phyloP scores from a whole-genome alignment of 2,797 vertebrate genomes.

The Schizothorax lantsangensis region DNA sequence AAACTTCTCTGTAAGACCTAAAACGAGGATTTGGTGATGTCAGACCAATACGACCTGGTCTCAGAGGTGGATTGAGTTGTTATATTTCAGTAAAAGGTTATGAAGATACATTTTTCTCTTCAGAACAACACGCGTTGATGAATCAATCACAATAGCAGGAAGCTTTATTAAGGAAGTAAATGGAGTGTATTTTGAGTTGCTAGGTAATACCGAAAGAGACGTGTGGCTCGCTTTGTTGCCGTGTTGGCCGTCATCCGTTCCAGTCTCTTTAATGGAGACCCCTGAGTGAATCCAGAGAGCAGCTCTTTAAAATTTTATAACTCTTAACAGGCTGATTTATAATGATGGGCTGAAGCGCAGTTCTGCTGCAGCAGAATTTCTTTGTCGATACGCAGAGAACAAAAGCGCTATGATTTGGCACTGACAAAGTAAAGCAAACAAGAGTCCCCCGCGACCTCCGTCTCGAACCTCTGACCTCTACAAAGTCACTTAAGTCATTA shows the following conservation, averaged over 20 bases:
- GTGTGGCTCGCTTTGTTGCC: slow-evolving; percentile 57
- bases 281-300: slow-evolving; percentile 71
- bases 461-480: slow-evolving; percentile 70
- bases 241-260: slow-evolving; percentile 71
- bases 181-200: slow-evolving; percentile 20
- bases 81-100: background rate
- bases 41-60: background rate
- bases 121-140: background rate
- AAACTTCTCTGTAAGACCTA: background rate
- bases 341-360: slow-evolving; percentile 74
- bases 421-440: slow-evolving; percentile 60
- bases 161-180: background rate
- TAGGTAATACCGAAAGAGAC: background rate
- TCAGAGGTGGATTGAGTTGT: background rate
- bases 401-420: slow-evolving; percentile 37
- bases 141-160: background rate
- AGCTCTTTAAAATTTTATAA: slow-evolving; percentile 79
- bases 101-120: background rate
- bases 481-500: slow-evolving; percentile 69
- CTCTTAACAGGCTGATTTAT: slow-evolving; percentile 78
- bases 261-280: slow-evolving; percentile 76
- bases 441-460: slow-evolving; percentile 66
- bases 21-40: background rate
- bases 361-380: slow-evolving; percentile 54
- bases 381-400: slow-evolving; percentile 56